These are phyloP conservation scores for Acanthochromis polyacanthus DNA, from an alignment of 2,113 vertebrate genomes.

Conservation along the genomic window DNA sequence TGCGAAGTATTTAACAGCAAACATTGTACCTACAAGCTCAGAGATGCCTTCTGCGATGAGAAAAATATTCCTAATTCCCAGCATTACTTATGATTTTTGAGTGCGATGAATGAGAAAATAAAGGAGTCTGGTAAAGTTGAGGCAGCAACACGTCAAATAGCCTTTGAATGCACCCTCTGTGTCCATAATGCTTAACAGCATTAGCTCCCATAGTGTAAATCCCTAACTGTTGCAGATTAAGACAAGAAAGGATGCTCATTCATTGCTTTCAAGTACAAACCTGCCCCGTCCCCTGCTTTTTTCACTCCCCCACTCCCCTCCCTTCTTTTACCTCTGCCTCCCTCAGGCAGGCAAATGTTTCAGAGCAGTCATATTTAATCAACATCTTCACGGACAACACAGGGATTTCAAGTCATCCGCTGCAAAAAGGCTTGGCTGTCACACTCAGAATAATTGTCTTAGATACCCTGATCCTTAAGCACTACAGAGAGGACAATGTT, in stretches of 20 bases:
- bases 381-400: slow-evolving; percentile 78
- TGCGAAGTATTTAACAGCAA: slow-evolving; percentile 54
- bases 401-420: slow-evolving; percentile 58
- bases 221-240: slow-evolving; percentile 79
- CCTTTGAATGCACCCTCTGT: slow-evolving; percentile 44
- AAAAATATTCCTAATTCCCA: slow-evolving; percentile 12
- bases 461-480: slow-evolving; percentile 66
- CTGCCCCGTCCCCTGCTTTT: slow-evolving; percentile 54
- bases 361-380: slow-evolving; percentile 82
- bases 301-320: slow-evolving; percentile 19
- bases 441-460: slow-evolving; percentile 75
- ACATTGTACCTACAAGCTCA: slow-evolving; percentile 63
- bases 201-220: slow-evolving; percentile 57
- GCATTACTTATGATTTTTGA: slow-evolving; percentile 5
- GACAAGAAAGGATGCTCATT: slow-evolving; percentile 70
- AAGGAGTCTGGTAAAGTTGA: slow-evolving; percentile 29
- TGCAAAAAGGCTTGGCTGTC: slow-evolving; percentile 55
- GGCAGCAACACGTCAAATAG: slow-evolving; percentile 23
- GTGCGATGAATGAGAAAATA: slow-evolving; percentile 20
- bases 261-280: slow-evolving; percentile 75
- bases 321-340: slow-evolving; percentile 20
- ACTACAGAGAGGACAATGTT: slow-evolving; percentile 37
- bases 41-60: slow-evolving; percentile 49
- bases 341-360: slow-evolving; percentile 58
- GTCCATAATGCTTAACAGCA: slow-evolving; percentile 55